Percentiles rank a stretch among this genome's conserved stretches.
These are phyloP conservation scores for Incurvaria masculella DNA, from an alignment of 2,888 invertebrate genomes.

Conservation along the genomic window DNA sequence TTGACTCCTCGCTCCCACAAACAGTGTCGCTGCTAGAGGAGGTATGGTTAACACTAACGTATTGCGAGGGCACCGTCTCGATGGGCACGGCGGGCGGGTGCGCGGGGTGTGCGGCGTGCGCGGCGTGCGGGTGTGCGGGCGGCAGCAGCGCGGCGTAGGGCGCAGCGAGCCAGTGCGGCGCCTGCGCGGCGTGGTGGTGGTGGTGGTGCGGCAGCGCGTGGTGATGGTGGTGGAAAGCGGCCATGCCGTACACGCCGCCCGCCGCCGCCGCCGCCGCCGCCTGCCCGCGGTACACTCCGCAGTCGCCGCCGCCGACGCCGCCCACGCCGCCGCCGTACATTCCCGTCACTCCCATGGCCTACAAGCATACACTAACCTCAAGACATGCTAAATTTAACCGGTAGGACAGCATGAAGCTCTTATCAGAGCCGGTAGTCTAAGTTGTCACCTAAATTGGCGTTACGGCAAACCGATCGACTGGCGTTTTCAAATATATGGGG, in stretches of 20 bases:
- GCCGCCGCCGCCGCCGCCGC: conserved; percentile 12
- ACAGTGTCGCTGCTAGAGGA: not conserved
- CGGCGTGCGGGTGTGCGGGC: conserved; percentile 30
- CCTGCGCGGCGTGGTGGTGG: conserved; percentile 32
- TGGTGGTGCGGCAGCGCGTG: conserved; percentile 46
- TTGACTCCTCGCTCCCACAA: not conserved
- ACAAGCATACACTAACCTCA: conserved; percentile 10
- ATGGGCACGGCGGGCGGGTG: conserved; percentile 46
- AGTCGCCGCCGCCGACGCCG: conserved; percentile 28
- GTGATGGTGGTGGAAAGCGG: conserved; percentile 39
- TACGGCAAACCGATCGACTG: too few relatives aligned
- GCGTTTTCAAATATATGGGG: too few relatives aligned
- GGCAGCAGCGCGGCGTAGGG: conserved; percentile 46
- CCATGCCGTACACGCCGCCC: conserved; percentile 42
- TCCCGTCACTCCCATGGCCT: conserved; percentile 48
- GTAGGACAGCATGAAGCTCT: too few relatives aligned
- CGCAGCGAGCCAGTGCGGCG: conserved; percentile 39
- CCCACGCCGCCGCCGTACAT: conserved; percentile 37
- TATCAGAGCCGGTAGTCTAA: too few relatives aligned
- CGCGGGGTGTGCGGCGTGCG: conserved; percentile 35
- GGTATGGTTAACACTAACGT: conserved; percentile 29
- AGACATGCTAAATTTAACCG: too few relatives aligned
- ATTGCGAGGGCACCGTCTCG: conserved; percentile 51
- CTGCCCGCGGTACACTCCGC: conserved; percentile 38
- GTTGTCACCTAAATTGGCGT: too few relatives aligned